Percentiles rank a stretch among this genome's conserved stretches.
These are phyloP conservation scores for Elysia crispata DNA, from an alignment of 2,888 invertebrate species.

Conservation along the genomic window DNA sequence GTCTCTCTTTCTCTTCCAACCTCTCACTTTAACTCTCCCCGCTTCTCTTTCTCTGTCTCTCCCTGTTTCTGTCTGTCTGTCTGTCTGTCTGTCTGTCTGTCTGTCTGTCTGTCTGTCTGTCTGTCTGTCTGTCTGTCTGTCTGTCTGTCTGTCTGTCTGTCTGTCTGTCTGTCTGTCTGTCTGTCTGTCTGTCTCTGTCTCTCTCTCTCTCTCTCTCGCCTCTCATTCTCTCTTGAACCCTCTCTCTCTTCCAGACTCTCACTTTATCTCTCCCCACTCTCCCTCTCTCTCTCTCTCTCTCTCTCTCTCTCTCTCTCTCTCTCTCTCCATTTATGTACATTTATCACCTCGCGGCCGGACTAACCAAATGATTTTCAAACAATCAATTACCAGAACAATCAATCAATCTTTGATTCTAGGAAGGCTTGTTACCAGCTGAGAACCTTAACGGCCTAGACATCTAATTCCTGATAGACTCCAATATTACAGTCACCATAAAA, in stretches of 20 bases:
- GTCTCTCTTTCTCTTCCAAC: too few species aligned
- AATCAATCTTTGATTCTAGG: too few species aligned
- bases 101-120: neutral
- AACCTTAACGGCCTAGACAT: too few species aligned
- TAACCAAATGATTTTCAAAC: too few species aligned
- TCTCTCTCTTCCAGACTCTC: neutral
- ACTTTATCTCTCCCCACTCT: neutral
- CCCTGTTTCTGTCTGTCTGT: neutral
- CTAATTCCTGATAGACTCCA: too few species aligned
- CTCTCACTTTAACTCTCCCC: neutral
- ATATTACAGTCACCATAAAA: too few species aligned
- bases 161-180: neutral
- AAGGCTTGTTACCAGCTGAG: too few species aligned
- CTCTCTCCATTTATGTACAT: too few species aligned
- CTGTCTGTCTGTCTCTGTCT: neutral
- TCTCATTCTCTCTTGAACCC: neutral
- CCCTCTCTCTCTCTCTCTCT: neutral
- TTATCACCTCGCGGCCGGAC: too few species aligned
- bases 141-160: neutral
- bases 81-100: neutral
- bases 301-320: neutral
- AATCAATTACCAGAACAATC: too few species aligned
- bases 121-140: neutral
- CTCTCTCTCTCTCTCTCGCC: neutral
- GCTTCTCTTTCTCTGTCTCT: neutral